Conservation (phyloP, 2,113 vertebrate genomes). For the Edolisoma coerulescens region DNA sequence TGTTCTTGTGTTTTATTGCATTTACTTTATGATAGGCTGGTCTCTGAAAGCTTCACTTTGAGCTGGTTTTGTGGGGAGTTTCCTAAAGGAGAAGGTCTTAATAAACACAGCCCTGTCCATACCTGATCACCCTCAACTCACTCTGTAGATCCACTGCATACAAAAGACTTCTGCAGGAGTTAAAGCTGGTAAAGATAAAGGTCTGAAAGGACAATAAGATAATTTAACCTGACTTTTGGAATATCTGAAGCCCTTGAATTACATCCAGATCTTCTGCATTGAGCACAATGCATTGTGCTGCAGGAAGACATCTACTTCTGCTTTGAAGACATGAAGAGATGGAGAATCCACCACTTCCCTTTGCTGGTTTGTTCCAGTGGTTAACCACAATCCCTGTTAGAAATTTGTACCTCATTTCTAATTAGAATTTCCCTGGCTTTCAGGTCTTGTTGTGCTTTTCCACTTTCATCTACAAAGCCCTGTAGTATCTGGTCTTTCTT, state of each 20-base stretch:
- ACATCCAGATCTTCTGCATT: not conserved
- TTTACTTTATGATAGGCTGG: not conserved
- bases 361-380: not conserved
- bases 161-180: not conserved
- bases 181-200: not conserved
- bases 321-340: not conserved
- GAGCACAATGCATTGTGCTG: not conserved
- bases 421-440: conserved; percentile 1
- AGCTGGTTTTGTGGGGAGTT: not conserved
- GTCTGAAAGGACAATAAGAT: not conserved
- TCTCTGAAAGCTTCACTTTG: not conserved
- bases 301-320: not conserved
- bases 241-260: not conserved
- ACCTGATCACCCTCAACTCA: not conserved
- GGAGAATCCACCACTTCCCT: not conserved
- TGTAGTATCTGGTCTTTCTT: not conserved
- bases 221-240: not conserved
- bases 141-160: not conserved
- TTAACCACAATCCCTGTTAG: conserved; percentile 8
- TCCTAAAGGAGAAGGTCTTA: not conserved
- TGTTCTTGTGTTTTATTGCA: not conserved
- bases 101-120: not conserved
- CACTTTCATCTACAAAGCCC: not conserved
- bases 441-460: not conserved
- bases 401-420: conserved; percentile 9